Base-by-base conservation (phyloP, 1,140 invertebrate species). In the Dinothrombium tinctorium region DNA sequence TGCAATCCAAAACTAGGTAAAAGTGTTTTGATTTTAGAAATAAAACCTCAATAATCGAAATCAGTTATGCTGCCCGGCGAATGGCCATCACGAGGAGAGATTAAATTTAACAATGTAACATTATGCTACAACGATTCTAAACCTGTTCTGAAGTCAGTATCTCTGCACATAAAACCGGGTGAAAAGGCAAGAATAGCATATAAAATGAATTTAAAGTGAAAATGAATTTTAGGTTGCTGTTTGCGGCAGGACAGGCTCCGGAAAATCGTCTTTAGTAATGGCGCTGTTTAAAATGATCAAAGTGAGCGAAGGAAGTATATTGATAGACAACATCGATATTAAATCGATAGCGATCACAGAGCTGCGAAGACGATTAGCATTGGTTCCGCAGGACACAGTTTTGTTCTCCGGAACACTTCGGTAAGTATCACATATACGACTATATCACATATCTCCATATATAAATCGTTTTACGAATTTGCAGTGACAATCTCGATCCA, bases 301-400 rank as follows among this genome's bases (percentile, higher is more conserved):
- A 59, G 15, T 62, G 60, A 12, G 42, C 66, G 20, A 44, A 8
- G 86, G 86, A 9, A 59, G 61, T 17, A 78, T 92, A 49, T 59
- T 58, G 3, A 69, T 90, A 44, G 86, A 92, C 57, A 71, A 72
- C 38, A 72, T 89, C 4, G 73, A 87, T 55, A 69, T 90, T 24
- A 60, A 68, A 20, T 63, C 62, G 14, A 52, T 86, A 6, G 54
- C 58, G 9, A 48, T 68, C 3, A 48, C 59, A 59, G 49, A 58
- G 33, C 46, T 63, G 1, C 50, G 61, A 3, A 53, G 49, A 9
- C 46, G 63, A 41, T 56, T 75, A 6, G 67, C 68, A 69, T 42
- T 7, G 24, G 22, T 50, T 17, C 23, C 35, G 37, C 90, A 96
- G 62, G 78, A 86, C 54, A 82, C 89, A 6, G 86, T 92, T 55